phyloP scores from a whole-genome alignment of 2,113 vertebrate species.

The Coryphaenoides rupestris region DNA sequence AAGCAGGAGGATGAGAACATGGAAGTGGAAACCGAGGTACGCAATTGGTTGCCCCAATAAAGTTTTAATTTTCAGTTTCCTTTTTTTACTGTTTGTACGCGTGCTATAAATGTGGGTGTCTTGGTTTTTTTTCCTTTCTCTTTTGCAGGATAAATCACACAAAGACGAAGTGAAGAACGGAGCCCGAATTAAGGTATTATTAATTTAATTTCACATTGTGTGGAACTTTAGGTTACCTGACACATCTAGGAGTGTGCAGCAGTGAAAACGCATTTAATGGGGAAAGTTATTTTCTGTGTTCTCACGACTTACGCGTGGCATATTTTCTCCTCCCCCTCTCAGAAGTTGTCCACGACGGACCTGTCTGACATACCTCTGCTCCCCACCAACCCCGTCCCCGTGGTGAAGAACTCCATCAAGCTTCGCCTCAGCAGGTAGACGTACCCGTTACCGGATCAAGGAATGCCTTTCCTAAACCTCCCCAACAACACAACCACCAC shows the following conservation, averaged over 20 bases:
- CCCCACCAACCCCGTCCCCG: conserved; percentile 74
- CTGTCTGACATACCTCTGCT: conserved; percentile 74
- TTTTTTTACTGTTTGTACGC: neutral
- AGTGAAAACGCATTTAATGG: neutral
- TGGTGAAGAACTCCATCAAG: conserved; percentile 84
- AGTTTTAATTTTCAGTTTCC: neutral
- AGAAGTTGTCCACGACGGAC: conserved; percentile 71
- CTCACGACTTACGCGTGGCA: neutral
- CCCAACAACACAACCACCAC: neutral
- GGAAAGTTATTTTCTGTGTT: neutral
- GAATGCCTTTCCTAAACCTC: neutral
- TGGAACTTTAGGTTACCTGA: neutral
- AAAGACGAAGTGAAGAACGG: conserved; percentile 37
- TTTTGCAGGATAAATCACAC: conserved; percentile 22
- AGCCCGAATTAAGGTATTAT: conserved; percentile 32
- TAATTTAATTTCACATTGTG: neutral
- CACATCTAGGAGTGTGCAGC: neutral
- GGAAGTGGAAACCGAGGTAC: conserved; percentile 21
- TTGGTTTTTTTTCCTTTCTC: no score
- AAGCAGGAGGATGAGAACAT: conserved; percentile 3
- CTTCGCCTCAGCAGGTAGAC: conserved; percentile 79
- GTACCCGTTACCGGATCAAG: neutral
- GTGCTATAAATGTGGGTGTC: neutral
- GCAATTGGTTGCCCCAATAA: neutral
- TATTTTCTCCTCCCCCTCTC: conserved; percentile 18